Conservation (phyloP, 1,140 invertebrate species). For the Drosophila miranda region DNA sequence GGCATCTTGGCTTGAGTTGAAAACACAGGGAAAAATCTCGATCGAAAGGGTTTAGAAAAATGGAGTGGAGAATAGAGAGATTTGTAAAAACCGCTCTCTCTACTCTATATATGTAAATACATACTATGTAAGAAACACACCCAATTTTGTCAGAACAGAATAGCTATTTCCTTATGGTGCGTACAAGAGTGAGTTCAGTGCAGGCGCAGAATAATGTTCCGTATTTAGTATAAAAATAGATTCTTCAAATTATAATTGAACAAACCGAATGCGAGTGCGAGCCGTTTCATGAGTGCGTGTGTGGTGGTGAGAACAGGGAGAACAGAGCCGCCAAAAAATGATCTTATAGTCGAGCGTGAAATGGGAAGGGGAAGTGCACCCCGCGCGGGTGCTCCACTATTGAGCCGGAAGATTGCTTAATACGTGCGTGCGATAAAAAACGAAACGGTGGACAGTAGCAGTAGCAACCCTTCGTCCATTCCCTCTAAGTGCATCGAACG, state of each 20-base stretch:
- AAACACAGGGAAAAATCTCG: too few species aligned
- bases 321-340: neutral
- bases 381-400: conserved; percentile 41
- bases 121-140: too few species aligned
- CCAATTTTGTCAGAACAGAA: too few species aligned
- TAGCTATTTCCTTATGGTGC: neutral
- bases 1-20: too few species aligned
- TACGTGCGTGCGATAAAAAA: conserved; percentile 25
- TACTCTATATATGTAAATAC: neutral
- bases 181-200: conserved; percentile 40
- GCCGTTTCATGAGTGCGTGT: conserved; percentile 5
- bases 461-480: conserved; percentile 19
- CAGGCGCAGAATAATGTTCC: conserved; percentile 32
- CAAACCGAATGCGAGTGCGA: conserved; percentile 39
- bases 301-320: conserved; percentile 12
- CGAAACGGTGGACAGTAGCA: conserved; percentile 16
- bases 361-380: neutral
- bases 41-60: neutral
- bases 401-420: conserved; percentile 25
- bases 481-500: conserved; percentile 5
- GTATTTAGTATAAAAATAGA: conserved; percentile 53
- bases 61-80: neutral
- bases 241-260: conserved; percentile 62
- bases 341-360: too few species aligned
- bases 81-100: neutral